Evolutionary conservation across 2,888 invertebrate genomes (phyloP), one percentile per base, ranked within the genome.

Genomic region (Lucinisca nassula): DNA sequence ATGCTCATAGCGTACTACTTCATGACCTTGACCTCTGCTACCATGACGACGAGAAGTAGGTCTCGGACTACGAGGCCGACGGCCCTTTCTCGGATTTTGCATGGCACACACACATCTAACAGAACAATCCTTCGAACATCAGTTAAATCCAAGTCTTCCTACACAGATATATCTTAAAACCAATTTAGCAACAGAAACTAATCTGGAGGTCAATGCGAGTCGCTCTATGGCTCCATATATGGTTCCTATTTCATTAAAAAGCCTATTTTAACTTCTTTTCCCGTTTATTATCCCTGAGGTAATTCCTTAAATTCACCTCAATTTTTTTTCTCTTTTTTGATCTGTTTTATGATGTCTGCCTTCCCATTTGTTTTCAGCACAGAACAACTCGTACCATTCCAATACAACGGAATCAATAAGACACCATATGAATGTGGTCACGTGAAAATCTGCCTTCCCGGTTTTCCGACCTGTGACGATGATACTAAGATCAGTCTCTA

Each of bases 1-100:
- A 61, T 74, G 74, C 1, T 49, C 74, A 40, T 74, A 30, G 0
- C 74, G 40, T 27, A 45, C 49, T 30, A 49, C 38, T 24, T 40
- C 77, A 72, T 76, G 80, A 86, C 82, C 79, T 72, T 85, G 74
- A 70, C 87, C 80, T 40, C 81, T 87, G 74, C 79, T 82, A 30
- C 89, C 87, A 80, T 79, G 87, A 35, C 74, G 87, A 38, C 83
- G 83, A 27, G 67, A 30, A 0, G 80, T 67, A 81, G 89, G 87
- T 79, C 81, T 79, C 35, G 89, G 89, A 84, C 89, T 90, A 38
- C 79, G 87, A 37, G 79, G 78, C 78, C 87, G 85, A 51, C 83
- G 87, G 81, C 89, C 87, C 89, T 87, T 90, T 55, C 67, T 67
- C 8, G 67, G 67, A 67, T 67, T 67, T 67, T 67, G 67, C 67